Evolutionary conservation across 1,140 invertebrate species (phyloP).

Genomic region (Whitmania pigra): DNA sequence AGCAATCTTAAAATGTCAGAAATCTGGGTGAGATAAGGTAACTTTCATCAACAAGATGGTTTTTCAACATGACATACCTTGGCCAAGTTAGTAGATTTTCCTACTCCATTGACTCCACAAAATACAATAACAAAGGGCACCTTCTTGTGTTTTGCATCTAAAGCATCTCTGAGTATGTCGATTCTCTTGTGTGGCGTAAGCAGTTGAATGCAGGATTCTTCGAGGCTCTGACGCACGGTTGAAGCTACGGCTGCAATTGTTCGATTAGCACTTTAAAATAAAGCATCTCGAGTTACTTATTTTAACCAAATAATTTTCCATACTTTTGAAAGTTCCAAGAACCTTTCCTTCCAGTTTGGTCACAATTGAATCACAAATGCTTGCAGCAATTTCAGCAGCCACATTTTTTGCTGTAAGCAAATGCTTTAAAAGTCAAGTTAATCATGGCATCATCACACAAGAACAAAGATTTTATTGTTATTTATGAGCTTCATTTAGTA

Average conservation of each 20-base stretch:
- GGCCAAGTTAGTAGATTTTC: conserved; percentile 97
- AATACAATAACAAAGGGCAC: conserved; percentile 92
- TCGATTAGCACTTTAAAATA: neutral
- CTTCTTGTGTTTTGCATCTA: conserved; percentile 64
- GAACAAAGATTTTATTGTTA: too few relatives aligned
- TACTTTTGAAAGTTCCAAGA: conserved; percentile 72
- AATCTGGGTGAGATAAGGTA: neutral
- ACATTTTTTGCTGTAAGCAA: conserved; percentile 71
- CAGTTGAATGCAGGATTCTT: conserved; percentile 64
- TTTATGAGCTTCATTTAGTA: too few relatives aligned
- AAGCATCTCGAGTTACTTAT: neutral
- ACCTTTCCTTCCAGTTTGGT: conserved; percentile 84
- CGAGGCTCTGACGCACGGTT: conserved; percentile 56
- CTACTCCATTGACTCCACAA: conserved; percentile 98
- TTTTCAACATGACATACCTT: conserved; percentile 51
- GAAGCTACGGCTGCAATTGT: conserved; percentile 54
- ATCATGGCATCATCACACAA: neutral
- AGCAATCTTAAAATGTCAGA: conserved; percentile 56
- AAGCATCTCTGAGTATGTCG: conserved; percentile 88
- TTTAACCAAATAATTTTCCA: conserved; percentile 25
- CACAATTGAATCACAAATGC: conserved; percentile 87
- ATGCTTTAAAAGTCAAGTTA: neutral
- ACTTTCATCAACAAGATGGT: neutral
- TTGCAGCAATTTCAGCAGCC: conserved; percentile 81
- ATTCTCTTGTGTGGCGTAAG: conserved; percentile 84